These are phyloP conservation scores for Chunga burmeisteri DNA, from an alignment of 2,113 vertebrate species.

Conservation along the genomic window DNA sequence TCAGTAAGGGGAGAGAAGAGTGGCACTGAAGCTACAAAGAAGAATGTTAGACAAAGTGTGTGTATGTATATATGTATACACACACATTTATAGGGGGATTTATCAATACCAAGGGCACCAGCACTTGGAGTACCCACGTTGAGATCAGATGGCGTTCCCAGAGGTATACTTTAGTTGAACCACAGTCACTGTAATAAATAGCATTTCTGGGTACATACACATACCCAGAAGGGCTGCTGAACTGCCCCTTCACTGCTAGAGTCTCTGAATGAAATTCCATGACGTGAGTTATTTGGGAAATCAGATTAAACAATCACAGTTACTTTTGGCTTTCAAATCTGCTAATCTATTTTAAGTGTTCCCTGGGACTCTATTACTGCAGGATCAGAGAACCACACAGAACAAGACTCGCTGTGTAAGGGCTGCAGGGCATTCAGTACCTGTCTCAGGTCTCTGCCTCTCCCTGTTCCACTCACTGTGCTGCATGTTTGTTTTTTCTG, in stretches of 20 bases:
- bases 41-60: neutral
- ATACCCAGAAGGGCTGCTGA: neutral
- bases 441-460: neutral
- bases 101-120: neutral
- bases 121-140: rapidly evolving
- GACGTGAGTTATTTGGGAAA: neutral
- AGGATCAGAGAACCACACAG: conserved; percentile 4
- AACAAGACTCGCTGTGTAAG: neutral
- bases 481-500: neutral
- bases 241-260: neutral
- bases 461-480: neutral
- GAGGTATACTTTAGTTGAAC: neutral
- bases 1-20: neutral
- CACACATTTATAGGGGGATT: neutral
- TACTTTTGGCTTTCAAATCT: conserved; percentile 16
- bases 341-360: conserved; percentile 28
- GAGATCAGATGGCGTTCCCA: neutral
- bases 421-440: neutral
- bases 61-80: no score
- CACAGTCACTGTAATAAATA: neutral
- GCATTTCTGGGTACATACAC: neutral
- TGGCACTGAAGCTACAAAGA: neutral
- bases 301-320: neutral
- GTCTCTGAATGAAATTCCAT: neutral
- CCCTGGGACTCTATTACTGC: neutral